Evolutionary conservation across 2,888 invertebrate genomes (phyloP).

Genomic region (Lysandra bellargus): DNA sequence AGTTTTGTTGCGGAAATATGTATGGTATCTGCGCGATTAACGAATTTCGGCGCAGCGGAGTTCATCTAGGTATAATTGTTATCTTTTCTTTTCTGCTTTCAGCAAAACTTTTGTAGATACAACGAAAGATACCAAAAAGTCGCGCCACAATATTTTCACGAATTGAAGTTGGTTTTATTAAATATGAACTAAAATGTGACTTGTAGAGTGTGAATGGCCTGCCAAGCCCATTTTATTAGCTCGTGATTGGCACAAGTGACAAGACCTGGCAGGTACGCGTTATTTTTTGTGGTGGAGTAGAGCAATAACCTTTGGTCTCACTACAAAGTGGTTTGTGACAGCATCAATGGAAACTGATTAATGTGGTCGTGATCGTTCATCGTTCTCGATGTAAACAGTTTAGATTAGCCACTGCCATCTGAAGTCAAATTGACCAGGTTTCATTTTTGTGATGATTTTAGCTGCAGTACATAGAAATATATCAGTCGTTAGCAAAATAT

Average conservation of each 20-base stretch:
- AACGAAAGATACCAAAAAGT: background rate
- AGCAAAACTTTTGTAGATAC: background rate
- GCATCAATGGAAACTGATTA: slow-evolving; percentile 17
- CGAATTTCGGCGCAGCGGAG: too few species aligned
- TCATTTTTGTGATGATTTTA: background rate
- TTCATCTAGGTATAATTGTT: too few species aligned
- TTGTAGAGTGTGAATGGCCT: background rate
- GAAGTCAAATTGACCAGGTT: background rate
- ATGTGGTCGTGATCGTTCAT: background rate
- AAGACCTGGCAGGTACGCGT: background rate
- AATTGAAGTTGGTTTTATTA: background rate
- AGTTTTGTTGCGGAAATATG: too few species aligned
- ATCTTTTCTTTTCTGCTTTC: too few species aligned
- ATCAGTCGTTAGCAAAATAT: too few species aligned
- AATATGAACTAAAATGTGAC: background rate
- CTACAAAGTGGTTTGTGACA: slow-evolving; percentile 12
- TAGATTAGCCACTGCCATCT: background rate
- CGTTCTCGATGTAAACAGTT: background rate
- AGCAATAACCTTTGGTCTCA: slow-evolving; percentile 14
- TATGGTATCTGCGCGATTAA: too few species aligned
- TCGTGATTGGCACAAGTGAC: background rate
- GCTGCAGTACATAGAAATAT: background rate
- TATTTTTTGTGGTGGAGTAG: background rate
- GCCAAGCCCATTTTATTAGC: slow-evolving; percentile 9
- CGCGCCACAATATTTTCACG: background rate